Evolutionary conservation across 2,797 vertebrate genomes (phyloP).

Genomic region (Liasis olivaceus): DNA sequence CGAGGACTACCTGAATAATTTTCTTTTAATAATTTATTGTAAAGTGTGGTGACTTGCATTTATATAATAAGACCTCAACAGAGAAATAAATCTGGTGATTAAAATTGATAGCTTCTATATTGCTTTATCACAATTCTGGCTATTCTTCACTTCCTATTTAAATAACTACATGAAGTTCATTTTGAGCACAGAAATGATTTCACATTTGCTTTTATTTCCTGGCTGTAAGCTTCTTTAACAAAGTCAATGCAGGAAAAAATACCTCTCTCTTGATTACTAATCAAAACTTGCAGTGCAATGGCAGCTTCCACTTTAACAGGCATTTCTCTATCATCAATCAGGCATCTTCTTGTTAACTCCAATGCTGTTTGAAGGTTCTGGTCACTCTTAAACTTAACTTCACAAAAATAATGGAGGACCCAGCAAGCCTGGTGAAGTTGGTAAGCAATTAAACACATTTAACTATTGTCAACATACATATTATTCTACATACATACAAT

Average conservation of each 20-base stretch:
- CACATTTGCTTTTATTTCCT: background rate
- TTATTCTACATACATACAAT: background rate
- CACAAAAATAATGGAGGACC: constrained; percentile 99
- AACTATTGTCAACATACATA: background rate
- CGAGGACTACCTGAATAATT: background rate
- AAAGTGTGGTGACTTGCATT: background rate
- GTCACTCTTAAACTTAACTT: constrained; percentile 98
- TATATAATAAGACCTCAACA: background rate
- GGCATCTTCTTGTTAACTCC: constrained; percentile 91
- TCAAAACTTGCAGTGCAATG: constrained; percentile 97
- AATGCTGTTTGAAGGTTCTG: constrained; percentile 96
- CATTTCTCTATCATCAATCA: constrained; percentile 98
- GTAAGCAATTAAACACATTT: constrained; percentile 6
- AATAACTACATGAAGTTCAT: background rate
- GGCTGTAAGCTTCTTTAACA: background rate
- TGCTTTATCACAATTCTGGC: background rate
- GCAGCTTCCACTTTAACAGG: constrained; percentile 98
- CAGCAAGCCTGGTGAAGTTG: constrained; percentile 87
- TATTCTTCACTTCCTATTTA: background rate
- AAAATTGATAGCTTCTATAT: background rate
- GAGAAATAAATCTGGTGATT: background rate
- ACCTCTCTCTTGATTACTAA: constrained; percentile 99
- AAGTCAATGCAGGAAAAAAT: constrained; percentile 31
- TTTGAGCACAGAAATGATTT: background rate
- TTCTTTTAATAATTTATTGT: background rate